phyloP scores from a whole-genome alignment of 2,888 invertebrate genomes.

The Sipha maydis region DNA sequence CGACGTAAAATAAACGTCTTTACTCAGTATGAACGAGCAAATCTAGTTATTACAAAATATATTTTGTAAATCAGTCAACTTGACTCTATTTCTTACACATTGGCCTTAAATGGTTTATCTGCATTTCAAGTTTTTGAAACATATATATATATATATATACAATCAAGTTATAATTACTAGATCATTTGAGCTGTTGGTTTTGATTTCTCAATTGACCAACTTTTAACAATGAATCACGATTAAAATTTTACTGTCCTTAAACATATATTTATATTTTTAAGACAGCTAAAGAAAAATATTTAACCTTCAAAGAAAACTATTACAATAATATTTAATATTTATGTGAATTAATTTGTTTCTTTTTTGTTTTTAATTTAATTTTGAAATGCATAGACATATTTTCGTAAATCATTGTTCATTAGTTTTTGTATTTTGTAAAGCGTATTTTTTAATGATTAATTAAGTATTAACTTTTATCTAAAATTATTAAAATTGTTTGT shows the following conservation, averaged over 20 bases:
- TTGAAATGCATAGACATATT: too few species aligned
- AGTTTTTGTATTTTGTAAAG: too few species aligned
- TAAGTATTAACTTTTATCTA: too few species aligned
- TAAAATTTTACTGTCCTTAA: background rate
- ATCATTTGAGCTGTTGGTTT: background rate
- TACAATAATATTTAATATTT: background rate
- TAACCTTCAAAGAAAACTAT: background rate
- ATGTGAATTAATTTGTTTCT: background rate
- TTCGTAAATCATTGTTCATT: too few species aligned
- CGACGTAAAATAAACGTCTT: background rate
- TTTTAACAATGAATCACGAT: background rate
- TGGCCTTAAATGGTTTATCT: background rate
- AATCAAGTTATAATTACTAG: background rate
- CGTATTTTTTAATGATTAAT: too few species aligned
- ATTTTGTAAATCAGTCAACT: background rate
- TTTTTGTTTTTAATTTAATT: too few species aligned
- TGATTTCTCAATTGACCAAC: background rate
- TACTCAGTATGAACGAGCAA: background rate
- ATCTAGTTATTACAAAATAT: conserved; percentile 12
- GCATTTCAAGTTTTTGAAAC: conserved; percentile 6
- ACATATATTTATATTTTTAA: background rate
- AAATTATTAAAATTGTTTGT: too few species aligned
- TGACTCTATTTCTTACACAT: background rate
- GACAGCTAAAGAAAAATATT: background rate
- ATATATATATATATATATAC: background rate